These are phyloP conservation scores for Callocephalon fimbriatum DNA, from an alignment of 2,113 vertebrate species.

Conservation along the genomic window DNA sequence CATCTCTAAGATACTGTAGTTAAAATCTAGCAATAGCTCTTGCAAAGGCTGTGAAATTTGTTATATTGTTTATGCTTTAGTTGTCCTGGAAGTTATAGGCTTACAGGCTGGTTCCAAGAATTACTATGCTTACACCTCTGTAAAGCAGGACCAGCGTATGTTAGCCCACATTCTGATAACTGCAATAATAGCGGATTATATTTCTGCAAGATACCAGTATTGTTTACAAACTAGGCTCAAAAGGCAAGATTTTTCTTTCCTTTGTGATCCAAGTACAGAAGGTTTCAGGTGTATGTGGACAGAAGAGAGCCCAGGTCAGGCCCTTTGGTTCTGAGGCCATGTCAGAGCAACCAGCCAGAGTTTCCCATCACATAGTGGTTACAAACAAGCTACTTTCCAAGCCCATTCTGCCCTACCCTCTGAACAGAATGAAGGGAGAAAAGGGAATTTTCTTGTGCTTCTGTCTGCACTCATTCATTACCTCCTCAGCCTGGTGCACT, in stretches of 20 bases:
- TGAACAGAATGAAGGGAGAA: not conserved
- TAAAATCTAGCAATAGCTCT: not conserved
- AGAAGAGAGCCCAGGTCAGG: not conserved
- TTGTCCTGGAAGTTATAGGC: not conserved
- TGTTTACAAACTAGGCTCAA: not conserved
- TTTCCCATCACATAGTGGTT: not conserved
- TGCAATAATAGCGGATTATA: not conserved
- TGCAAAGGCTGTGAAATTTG: not conserved
- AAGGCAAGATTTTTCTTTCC: not conserved
- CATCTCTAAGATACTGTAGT: not conserved
- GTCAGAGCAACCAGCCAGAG: not conserved
- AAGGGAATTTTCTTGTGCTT: not conserved
- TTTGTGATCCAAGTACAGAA: not conserved
- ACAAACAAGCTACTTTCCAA: not conserved
- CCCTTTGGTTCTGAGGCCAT: rapidly evolving
- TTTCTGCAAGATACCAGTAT: not conserved
- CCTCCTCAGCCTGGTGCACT: not conserved
- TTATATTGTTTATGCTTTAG: not conserved
- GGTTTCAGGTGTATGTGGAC: not conserved
- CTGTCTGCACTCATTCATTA: not conserved
- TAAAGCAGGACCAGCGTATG: rapidly evolving
- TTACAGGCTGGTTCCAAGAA: not conserved
- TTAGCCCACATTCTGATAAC: not conserved
- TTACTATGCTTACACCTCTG: not conserved
- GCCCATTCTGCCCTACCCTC: not conserved